These are phyloP conservation scores for Anarhynchus alexandrinus DNA, from an alignment of 2,113 vertebrate species.

Conservation along the genomic window DNA sequence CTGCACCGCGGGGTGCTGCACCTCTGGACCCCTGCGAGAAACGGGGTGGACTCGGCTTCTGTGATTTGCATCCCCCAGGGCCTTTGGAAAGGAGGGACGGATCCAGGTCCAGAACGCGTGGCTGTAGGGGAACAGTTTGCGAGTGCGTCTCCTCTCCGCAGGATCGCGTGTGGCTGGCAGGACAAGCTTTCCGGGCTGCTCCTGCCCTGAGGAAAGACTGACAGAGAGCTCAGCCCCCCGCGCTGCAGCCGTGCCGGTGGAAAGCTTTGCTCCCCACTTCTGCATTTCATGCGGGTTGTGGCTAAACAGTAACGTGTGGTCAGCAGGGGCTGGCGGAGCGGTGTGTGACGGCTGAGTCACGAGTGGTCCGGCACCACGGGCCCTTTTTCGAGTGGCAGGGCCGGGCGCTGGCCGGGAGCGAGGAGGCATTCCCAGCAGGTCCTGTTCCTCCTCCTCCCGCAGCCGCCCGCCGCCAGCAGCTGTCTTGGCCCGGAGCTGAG, in stretches of 20 bases:
- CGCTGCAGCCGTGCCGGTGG: background rate
- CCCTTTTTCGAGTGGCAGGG: background rate
- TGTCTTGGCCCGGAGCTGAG: background rate
- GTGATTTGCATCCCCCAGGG: background rate
- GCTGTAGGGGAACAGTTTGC: background rate
- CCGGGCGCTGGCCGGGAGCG: accelerated
- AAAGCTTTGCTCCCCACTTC: constrained; percentile 44
- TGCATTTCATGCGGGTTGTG: background rate
- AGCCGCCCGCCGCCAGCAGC: background rate
- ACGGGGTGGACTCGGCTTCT: background rate
- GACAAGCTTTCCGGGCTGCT: background rate
- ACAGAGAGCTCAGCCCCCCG: background rate
- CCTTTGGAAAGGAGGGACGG: accelerated
- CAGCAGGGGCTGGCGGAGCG: background rate
- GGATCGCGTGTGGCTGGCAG: background rate
- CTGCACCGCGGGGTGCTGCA: accelerated
- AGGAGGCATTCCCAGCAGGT: background rate
- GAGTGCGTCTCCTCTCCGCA: accelerated
- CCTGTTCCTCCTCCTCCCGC: background rate
- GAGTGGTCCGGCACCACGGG: background rate
- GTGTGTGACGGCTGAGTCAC: background rate
- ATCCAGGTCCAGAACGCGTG: background rate
- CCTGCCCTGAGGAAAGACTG: background rate
- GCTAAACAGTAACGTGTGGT: background rate
- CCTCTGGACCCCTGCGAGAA: accelerated